Base-by-base conservation (phyloP, 1,140 invertebrate species). In the Riptortus pedestris region DNA sequence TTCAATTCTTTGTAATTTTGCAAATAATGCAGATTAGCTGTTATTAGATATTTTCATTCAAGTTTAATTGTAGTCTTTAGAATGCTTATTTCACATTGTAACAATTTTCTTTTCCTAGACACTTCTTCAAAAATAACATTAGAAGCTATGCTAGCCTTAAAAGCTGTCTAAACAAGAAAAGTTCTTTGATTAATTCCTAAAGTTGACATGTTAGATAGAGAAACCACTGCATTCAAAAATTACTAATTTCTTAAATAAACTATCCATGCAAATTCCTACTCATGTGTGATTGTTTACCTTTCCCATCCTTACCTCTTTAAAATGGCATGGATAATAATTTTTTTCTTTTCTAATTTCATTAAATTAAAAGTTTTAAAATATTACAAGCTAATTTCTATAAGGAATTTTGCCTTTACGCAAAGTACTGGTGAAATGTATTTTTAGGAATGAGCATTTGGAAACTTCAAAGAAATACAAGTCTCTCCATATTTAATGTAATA, bases 261-360 rank as follows among this genome's bases (percentile, higher is more conserved):
- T 26, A 66, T 69, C 67, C 67, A 69, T 67, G 67, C 66, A 66
- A 63, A 24, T 60, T 65, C 65, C 65, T 20, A 65, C 47, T 66
- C 63, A 64, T 66, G 65, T 69, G 63, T 68, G 65, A 67, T 64
- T 69, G 67, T 69, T 66, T 61, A 55, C 64, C 63, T 67, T 33
- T 58, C 63, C 67, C 64, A 38, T 59, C 62, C 65, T 47, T 43
- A 58, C 67, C 61, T 33, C 22, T 28, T 38, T 60, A 52, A 65
- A 63, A 63, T 65, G 66, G 68, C 68, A 67, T 69, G 68, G 66
- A 67, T 66, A 66, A 61, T 65, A 61, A 65, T 48, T 67, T 65
- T 65, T 59, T 60, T 64, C 33, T 24, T 64, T 60, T 64, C 64
- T 64, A 61, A 31, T 65, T 61, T 65, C 43, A 60, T 59, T 45